These are phyloP conservation scores for Nasonia giraulti DNA, from an alignment of 1,140 invertebrate genomes.

Conservation along the genomic window DNA sequence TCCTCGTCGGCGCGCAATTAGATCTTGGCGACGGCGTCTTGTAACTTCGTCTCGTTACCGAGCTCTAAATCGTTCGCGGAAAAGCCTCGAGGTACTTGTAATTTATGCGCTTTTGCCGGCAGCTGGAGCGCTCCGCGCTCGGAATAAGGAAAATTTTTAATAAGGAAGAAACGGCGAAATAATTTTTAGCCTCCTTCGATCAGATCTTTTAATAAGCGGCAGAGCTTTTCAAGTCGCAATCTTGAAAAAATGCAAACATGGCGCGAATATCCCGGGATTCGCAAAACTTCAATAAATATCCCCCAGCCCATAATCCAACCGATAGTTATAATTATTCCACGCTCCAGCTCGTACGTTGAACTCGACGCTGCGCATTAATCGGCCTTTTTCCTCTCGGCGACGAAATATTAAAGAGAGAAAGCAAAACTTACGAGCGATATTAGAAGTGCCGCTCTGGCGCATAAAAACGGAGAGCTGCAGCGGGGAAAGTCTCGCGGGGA, in stretches of 20 bases:
- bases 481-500: too few species aligned
- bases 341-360: background rate
- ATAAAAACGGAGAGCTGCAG: background rate
- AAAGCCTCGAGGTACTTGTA: too few species aligned
- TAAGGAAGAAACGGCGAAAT: too few species aligned
- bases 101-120: too few species aligned
- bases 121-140: too few species aligned
- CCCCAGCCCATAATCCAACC: background rate
- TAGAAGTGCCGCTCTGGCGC: background rate
- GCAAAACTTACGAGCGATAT: background rate
- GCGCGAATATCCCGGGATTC: background rate
- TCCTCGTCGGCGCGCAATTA: too few species aligned
- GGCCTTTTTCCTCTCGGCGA: background rate
- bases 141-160: too few species aligned
- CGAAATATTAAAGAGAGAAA: background rate
- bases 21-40: background rate
- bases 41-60: background rate
- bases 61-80: too few species aligned
- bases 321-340: background rate
- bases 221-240: too few species aligned
- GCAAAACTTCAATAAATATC: background rate
- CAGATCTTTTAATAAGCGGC: too few species aligned
- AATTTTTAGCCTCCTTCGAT: too few species aligned
- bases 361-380: too few species aligned
- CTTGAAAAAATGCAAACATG: background rate